Percentiles rank a stretch among this genome's conserved stretches.
Conservation (phyloP, 2,888 invertebrate genomes). For the Selenia dentaria region DNA sequence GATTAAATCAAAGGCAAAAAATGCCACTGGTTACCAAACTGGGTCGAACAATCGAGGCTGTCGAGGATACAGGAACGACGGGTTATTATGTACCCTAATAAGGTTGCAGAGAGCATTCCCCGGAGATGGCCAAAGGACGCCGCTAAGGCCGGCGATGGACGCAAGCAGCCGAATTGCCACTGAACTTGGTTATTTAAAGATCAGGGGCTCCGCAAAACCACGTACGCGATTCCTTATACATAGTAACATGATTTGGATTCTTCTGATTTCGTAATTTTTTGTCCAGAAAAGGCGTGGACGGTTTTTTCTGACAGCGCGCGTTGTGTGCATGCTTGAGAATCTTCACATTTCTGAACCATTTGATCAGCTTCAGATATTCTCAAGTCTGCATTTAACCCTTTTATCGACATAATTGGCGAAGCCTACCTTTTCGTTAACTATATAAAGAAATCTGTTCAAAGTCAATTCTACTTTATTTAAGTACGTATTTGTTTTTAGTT, state of each 20-base stretch:
- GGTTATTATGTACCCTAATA: slow-evolving; percentile 76
- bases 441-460: too few species aligned
- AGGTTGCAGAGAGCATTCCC: slow-evolving; percentile 66
- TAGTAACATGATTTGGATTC: slow-evolving; percentile 63
- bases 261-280: slow-evolving; percentile 53
- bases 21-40: slow-evolving; percentile 70
- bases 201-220: slow-evolving; percentile 68
- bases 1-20: slow-evolving; percentile 50
- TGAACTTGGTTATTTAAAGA: slow-evolving; percentile 68
- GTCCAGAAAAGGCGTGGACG: slow-evolving; percentile 43
- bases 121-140: slow-evolving; percentile 70
- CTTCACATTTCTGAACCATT: too few species aligned
- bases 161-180: slow-evolving; percentile 61
- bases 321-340: slow-evolving; percentile 6
- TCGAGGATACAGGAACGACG: slow-evolving; percentile 57
- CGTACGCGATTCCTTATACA: slow-evolving; percentile 59
- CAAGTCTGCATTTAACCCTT: too few species aligned
- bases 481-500: too few species aligned
- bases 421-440: too few species aligned
- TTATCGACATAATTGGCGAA: too few species aligned
- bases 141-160: slow-evolving; percentile 66
- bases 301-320: slow-evolving; percentile 15
- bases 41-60: slow-evolving; percentile 73
- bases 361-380: too few species aligned
- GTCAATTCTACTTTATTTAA: too few species aligned